Conservation (phyloP, 2,888 invertebrate species). For the Andrena fulva region DNA sequence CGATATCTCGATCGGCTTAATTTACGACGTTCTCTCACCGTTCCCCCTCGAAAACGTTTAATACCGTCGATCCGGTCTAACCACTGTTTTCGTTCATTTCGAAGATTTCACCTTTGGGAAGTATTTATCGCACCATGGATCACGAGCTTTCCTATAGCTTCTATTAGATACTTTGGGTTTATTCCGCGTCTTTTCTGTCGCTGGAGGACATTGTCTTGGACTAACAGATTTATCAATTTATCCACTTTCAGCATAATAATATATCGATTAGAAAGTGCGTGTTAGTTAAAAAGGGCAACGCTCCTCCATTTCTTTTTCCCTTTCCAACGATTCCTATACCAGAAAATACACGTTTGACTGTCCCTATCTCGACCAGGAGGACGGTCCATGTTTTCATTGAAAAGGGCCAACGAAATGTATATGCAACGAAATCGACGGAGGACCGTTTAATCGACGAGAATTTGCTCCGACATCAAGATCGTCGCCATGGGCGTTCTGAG, state of each 20-base stretch:
- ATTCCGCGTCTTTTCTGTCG: no score
- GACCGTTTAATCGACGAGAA: slow-evolving; percentile 61
- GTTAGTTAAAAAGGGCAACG: no score
- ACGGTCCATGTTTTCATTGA: not conserved
- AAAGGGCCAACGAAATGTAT: not conserved
- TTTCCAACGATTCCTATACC: not conserved
- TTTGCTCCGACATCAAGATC: slow-evolving; percentile 44
- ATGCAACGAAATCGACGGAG: slow-evolving; percentile 34
- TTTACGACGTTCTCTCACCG: slow-evolving; percentile 56
- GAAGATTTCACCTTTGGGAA: slow-evolving; percentile 45
- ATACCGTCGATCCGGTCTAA: slow-evolving; percentile 31
- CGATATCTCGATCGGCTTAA: slow-evolving; percentile 60
- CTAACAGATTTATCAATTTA: no score
- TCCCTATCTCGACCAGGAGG: no score
- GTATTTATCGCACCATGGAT: slow-evolving; percentile 8
- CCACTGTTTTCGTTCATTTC: slow-evolving; percentile 33
- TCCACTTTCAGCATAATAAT: no score
- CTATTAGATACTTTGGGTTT: not conserved
- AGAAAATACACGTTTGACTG: not conserved
- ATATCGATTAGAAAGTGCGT: no score
- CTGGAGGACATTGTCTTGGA: no score
- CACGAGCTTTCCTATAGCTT: not conserved
- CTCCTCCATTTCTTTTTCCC: no score
- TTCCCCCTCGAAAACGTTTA: slow-evolving; percentile 54
- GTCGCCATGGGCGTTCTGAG: slow-evolving; percentile 66